Evolutionary conservation across 2,797 vertebrate genomes (phyloP).

Genomic region (Loriculus beryllinus): DNA sequence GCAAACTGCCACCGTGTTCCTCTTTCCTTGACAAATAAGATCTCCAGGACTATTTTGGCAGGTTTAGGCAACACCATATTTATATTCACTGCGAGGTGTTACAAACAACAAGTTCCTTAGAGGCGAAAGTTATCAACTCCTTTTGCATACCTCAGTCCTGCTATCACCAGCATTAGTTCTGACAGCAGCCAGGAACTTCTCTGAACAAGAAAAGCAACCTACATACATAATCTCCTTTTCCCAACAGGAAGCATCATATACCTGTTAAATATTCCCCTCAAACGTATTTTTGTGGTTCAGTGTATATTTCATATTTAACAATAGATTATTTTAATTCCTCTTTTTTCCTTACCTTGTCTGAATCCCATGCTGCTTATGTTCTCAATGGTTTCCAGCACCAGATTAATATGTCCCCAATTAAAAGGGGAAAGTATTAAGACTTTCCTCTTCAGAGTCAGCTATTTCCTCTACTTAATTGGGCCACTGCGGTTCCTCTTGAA

Average conservation of each 20-base stretch:
- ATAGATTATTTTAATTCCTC: neutral
- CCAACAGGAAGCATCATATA: neutral
- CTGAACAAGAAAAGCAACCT: neutral
- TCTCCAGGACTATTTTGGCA: neutral
- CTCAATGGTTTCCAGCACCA: neutral
- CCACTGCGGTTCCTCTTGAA: neutral
- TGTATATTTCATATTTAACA: neutral
- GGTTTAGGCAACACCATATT: neutral
- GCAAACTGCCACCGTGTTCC: neutral
- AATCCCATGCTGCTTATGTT: neutral
- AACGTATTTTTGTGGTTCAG: neutral
- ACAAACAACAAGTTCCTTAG: neutral
- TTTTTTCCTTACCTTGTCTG: neutral
- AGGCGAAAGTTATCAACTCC: neutral
- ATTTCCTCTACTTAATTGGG: slow-evolving; percentile 38
- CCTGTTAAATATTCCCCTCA: neutral
- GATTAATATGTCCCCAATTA: slow-evolving; percentile 4
- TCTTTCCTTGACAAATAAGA: neutral
- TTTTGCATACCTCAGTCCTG: neutral
- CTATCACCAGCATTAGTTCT: neutral
- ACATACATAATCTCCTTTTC: neutral
- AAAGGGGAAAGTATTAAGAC: neutral
- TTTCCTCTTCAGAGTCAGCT: slow-evolving; percentile 13
- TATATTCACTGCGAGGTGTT: neutral
- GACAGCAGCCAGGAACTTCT: neutral